Conservation (phyloP, 2,113 vertebrate genomes). For the Saguinus midas region DNA sequence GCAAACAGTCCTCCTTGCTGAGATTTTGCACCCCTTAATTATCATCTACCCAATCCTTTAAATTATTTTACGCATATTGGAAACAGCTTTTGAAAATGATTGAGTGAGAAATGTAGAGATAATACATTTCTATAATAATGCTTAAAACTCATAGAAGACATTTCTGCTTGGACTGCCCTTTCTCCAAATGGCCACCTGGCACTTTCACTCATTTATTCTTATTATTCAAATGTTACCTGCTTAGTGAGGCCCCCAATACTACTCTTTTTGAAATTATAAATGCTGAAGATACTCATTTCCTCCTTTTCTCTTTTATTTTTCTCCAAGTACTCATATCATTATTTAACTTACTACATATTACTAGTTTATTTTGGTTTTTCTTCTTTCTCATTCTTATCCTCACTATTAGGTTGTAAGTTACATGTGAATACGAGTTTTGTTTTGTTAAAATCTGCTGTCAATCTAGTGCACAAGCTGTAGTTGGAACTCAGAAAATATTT, state of each 20-base stretch:
- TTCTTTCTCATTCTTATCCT: background rate
- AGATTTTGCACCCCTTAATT: background rate
- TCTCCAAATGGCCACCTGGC: background rate
- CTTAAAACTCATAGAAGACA: background rate
- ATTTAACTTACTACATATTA: background rate
- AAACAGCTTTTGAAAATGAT: background rate
- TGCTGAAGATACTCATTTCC: background rate
- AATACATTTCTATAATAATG: no score
- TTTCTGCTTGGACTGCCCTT: background rate
- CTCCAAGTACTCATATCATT: background rate
- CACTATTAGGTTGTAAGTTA: background rate
- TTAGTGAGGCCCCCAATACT: background rate
- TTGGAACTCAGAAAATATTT: background rate
- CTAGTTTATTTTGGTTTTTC: background rate
- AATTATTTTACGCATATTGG: background rate
- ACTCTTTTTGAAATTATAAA: background rate
- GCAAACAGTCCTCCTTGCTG: background rate
- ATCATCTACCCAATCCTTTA: background rate
- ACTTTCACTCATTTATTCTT: background rate
- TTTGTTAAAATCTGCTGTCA: background rate
- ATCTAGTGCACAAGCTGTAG: background rate
- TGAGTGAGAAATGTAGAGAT: background rate
- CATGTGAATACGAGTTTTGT: background rate
- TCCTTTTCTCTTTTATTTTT: background rate
- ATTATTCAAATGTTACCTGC: background rate